A percentile compares a stretch with the other conserved stretches of the same genome.
Evolutionary conservation across 2,797 vertebrate genomes (phyloP).

Genomic region (Neoniphon sammara): DNA sequence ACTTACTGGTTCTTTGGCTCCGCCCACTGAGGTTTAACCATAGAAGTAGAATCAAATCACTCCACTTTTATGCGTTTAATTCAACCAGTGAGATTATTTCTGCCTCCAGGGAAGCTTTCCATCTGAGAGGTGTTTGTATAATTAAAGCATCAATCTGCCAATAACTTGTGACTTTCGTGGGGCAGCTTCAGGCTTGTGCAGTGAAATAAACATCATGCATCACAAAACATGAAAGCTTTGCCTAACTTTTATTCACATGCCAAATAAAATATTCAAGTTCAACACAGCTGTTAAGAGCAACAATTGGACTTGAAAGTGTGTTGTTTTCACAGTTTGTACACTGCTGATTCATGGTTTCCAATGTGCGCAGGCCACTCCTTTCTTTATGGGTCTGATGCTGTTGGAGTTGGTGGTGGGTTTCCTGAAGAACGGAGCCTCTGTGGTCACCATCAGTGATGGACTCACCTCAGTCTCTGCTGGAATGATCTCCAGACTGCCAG

Average conservation of each 20-base stretch:
- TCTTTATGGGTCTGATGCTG: conserved; percentile 87
- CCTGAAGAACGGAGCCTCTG: conserved; percentile 77
- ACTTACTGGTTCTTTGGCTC: too few relatives aligned
- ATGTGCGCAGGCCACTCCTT: conserved; percentile 86
- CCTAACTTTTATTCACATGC: conserved; percentile 54
- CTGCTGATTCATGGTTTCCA: conserved; percentile 54
- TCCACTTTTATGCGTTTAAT: too few relatives aligned
- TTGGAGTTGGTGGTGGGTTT: conserved; percentile 87
- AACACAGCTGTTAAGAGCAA: conserved; percentile 44
- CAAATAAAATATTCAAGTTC: conserved; percentile 65
- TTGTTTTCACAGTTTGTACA: conserved; percentile 53
- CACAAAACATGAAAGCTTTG: conserved; percentile 70
- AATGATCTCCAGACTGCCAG: conserved; percentile 88
- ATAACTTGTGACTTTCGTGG: conserved; percentile 52
- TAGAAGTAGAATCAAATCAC: too few relatives aligned
- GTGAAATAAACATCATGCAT: conserved; percentile 69
- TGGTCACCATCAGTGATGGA: conserved; percentile 84
- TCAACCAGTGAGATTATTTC: conserved; percentile 30
- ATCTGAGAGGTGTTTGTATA: conserved; percentile 50
- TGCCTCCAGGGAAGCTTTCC: conserved; percentile 23
- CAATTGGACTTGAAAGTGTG: conserved; percentile 44
- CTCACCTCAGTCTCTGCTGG: conserved; percentile 89
- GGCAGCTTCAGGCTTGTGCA: conserved; percentile 25
- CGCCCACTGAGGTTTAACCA: too few relatives aligned
- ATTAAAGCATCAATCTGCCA: conserved; percentile 47